phyloP scores from a whole-genome alignment of 2,888 invertebrate genomes.

The Epirrhoe tristata region DNA sequence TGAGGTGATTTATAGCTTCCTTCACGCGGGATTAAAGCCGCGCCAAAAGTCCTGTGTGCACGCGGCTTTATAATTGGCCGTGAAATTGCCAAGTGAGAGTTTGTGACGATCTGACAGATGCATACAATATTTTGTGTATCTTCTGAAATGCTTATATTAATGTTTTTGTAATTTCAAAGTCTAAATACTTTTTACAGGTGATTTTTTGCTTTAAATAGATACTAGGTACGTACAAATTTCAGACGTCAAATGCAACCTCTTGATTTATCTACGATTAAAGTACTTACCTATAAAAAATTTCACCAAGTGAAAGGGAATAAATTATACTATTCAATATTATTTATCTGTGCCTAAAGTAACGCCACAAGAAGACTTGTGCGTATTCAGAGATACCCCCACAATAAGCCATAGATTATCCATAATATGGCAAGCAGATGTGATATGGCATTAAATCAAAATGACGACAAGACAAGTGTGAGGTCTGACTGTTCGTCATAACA shows the following conservation, averaged over 20 bases:
- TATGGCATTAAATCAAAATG: conserved; percentile 56
- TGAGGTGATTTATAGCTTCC: conserved; percentile 70
- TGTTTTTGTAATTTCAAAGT: not conserved
- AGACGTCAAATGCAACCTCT: no score
- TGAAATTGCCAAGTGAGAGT: conserved; percentile 49
- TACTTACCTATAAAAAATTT: no score
- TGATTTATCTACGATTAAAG: no score
- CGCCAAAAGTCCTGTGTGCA: conserved; percentile 53
- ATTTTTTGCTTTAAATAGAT: no score
- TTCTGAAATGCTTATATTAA: not conserved
- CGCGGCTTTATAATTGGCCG: conserved; percentile 56
- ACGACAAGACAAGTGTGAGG: conserved; percentile 51
- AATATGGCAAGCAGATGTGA: conserved; percentile 60
- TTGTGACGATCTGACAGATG: conserved; percentile 34
- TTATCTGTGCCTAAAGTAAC: no score
- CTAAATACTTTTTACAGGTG: no score
- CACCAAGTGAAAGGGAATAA: no score
- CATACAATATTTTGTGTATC: not conserved
- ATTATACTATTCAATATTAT: no score
- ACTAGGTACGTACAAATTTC: no score
- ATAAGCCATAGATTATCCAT: conserved; percentile 38
- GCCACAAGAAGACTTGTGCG: not conserved
- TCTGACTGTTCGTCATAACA: conserved; percentile 39
- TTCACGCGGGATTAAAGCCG: conserved; percentile 64
- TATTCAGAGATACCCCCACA: conserved; percentile 8